Percentiles rank a stretch among this genome's conserved stretches.
Conservation (phyloP, 2,113 vertebrate genomes). For the Guaruba guarouba region DNA sequence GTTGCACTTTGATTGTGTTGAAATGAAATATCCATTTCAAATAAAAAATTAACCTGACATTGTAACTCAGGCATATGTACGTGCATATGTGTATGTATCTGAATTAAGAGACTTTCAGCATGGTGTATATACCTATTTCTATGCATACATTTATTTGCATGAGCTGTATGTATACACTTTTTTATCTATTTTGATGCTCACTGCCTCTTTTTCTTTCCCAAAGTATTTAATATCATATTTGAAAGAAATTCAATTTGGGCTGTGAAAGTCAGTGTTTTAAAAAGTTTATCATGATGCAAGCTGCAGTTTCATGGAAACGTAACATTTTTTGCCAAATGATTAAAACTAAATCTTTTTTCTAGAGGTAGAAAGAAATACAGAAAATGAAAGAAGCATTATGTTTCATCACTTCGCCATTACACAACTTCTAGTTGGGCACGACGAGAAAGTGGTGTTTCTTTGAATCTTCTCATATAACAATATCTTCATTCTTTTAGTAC, state of each 20-base stretch:
- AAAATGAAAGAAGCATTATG: neutral
- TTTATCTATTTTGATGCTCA: neutral
- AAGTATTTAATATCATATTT: neutral
- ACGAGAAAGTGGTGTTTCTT: neutral
- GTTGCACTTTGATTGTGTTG: neutral
- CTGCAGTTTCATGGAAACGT: neutral
- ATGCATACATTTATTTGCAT: neutral
- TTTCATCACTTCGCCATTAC: neutral
- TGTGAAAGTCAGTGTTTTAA: neutral
- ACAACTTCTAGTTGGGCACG: accelerated
- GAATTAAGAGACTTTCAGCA: neutral
- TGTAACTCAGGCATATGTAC: accelerated
- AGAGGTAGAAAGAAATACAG: neutral
- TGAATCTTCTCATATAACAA: neutral
- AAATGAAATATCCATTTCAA: neutral
- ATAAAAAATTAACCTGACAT: neutral
- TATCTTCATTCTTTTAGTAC: neutral
- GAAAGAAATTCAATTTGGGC: neutral
- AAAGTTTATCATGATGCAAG: neutral
- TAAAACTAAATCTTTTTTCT: neutral
- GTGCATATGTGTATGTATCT: neutral
- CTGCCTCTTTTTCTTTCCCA: accelerated
- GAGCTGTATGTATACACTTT: neutral
- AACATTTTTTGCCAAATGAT: neutral
- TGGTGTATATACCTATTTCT: neutral